phyloP scores from a whole-genome alignment of 2,888 invertebrate genomes.

The Syrista parreyssii region DNA sequence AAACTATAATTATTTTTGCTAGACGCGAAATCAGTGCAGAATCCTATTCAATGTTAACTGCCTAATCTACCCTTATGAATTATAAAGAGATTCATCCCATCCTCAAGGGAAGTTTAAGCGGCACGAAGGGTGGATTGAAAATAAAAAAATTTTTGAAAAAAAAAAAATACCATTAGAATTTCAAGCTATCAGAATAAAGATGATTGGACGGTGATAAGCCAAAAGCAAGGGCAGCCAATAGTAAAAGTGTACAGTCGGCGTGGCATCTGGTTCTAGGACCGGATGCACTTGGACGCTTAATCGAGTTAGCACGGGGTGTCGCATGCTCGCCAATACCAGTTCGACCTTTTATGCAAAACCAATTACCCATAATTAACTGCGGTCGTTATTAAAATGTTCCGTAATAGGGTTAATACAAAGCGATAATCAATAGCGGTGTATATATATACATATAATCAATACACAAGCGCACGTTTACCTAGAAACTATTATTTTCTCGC shows the following conservation, averaged over 20 bases:
- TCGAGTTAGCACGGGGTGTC: constrained; percentile 24
- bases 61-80: constrained; percentile 1
- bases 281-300: constrained; percentile 33
- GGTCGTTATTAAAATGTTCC: constrained; percentile 28
- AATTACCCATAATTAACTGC: constrained; percentile 21
- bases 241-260: no score
- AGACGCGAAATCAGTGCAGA: background rate
- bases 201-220: no score
- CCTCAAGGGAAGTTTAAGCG: no score
- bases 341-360: constrained; percentile 26
- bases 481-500: no score
- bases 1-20: background rate
- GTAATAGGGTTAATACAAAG: constrained; percentile 19
- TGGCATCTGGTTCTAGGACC: background rate
- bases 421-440: constrained; percentile 18
- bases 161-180: no score
- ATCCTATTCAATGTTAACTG: background rate
- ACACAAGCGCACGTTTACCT: no score
- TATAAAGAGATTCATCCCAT: background rate
- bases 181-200: no score
- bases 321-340: constrained; percentile 23
- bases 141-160: no score
- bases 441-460: no score
- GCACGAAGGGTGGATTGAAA: no score
- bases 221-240: no score